Conservation (phyloP, 2,113 vertebrate genomes). For the Amphiprion ocellaris region DNA sequence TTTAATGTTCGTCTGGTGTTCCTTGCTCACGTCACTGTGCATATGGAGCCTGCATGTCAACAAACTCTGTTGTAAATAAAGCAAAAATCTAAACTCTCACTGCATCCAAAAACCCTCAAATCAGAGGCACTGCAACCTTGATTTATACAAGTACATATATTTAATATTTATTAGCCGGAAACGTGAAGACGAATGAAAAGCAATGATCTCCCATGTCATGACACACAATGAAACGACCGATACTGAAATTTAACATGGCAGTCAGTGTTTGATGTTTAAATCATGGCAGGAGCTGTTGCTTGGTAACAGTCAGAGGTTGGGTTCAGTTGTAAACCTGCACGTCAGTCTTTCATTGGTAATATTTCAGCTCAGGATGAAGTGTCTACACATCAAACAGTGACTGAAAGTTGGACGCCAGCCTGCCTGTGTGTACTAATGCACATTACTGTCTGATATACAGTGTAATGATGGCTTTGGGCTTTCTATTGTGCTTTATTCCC, state of each 20-base stretch:
- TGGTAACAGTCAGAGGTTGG: constrained; percentile 2
- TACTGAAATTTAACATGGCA: neutral
- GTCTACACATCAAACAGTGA: constrained; percentile 7
- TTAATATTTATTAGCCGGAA: too few relatives aligned
- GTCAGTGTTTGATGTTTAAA: constrained; percentile 10
- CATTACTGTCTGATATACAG: neutral
- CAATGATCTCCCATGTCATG: neutral
- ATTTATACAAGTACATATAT: too few relatives aligned
- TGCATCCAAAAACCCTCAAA: too few relatives aligned
- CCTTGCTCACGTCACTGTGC: too few relatives aligned
- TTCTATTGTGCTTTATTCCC: too few relatives aligned
- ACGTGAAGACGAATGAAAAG: too few relatives aligned
- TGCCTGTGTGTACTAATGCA: neutral
- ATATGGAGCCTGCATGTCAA: too few relatives aligned
- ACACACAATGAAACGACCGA: neutral
- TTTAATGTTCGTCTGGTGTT: too few relatives aligned
- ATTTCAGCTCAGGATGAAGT: neutral
- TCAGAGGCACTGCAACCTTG: too few relatives aligned
- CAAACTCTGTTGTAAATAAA: too few relatives aligned
- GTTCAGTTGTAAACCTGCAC: neutral
- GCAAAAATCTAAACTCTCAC: too few relatives aligned
- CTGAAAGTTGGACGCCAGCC: neutral
- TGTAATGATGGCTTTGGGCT: too few relatives aligned
- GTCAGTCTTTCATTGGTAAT: neutral
- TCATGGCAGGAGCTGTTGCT: neutral